Percentiles rank a stretch among this genome's conserved stretches.
Evolutionary conservation across 2,113 vertebrate species (phyloP).

Genomic region (Pituophis catenifer): DNA sequence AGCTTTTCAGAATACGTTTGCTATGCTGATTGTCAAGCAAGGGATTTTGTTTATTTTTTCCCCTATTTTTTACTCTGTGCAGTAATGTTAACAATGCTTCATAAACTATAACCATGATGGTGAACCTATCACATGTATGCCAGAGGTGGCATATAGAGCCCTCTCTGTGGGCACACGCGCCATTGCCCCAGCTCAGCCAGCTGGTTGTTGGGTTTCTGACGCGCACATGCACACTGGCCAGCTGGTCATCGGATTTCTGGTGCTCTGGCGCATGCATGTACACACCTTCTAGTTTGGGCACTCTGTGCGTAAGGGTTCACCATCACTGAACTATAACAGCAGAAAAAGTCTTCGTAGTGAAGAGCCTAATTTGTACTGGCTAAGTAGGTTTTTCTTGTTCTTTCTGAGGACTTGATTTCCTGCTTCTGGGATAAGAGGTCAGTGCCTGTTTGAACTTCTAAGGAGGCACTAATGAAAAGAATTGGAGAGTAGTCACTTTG

Average conservation of each 20-base stretch:
- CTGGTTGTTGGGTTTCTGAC: too few species aligned
- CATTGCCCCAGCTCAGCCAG: too few species aligned
- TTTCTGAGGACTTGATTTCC: neutral
- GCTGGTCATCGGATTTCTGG: too few species aligned
- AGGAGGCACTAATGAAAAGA: neutral
- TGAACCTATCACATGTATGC: too few species aligned
- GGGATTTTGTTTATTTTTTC: neutral
- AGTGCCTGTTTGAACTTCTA: neutral
- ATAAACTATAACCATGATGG: neutral
- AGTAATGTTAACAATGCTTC: neutral
- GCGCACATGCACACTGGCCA: too few species aligned
- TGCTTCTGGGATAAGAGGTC: neutral
- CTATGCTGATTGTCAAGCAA: neutral
- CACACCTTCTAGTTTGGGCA: too few species aligned
- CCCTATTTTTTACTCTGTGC: neutral
- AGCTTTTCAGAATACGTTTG: neutral
- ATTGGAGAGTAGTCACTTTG: neutral
- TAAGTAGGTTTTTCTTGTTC: neutral
- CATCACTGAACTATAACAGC: neutral
- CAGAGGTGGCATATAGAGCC: too few species aligned
- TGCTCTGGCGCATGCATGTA: too few species aligned
- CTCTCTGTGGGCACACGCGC: too few species aligned
- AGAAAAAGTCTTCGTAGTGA: neutral
- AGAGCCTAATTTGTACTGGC: neutral
- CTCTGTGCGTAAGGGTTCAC: too few species aligned